Base-by-base conservation (phyloP, 2,113 vertebrate genomes). In the Telmatochromis sp. region DNA sequence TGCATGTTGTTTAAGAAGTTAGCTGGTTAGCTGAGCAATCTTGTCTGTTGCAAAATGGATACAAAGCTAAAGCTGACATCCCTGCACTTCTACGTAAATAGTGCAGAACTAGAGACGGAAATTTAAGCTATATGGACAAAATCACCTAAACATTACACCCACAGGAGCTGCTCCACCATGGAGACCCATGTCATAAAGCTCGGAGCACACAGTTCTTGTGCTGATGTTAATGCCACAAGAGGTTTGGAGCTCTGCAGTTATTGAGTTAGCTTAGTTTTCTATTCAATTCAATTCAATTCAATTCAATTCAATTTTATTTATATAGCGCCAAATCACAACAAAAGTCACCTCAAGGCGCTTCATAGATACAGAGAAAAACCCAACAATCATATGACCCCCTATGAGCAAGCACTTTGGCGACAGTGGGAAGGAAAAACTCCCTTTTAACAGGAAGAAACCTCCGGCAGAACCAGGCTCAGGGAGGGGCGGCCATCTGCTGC, bases 21-120 rank as follows among this genome's bases (percentile, higher is more conserved):
- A 75, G 8, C 9, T 28, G 9, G 14, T 75, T 28, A 47, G 15
- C 42, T 31, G 45, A 78, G 73, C 3, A 31, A 50, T n/a, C 42
- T 7, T 51, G 71, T 17, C 23, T 73, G 13, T 15, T 73, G 40
- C 40, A 17, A 0, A 26, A 45, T 73, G 65, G 37, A 73, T 45
- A 73, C 65, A 26, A 45, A 73, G n/a, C 21, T 73, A 73, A 73
- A 73, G n/a, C 1, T 1, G 4, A 26, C 21, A 45, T 26, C 21
- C 8, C 37, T 45, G 68, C 40, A 73, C 68, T 17, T 73, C 14
- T 8, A 5, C 0, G 4, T 45, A 26, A 45, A 45, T 17, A 26
- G 13, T 4, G 8, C 23, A 15, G 13, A 45, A 26, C 21, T 73
- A n/a, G 65, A 15, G 7, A 71, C 0, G 2, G n/a, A 9, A 71